Conservation (phyloP, 2,797 vertebrate species). For the Paguma larvata region DNA sequence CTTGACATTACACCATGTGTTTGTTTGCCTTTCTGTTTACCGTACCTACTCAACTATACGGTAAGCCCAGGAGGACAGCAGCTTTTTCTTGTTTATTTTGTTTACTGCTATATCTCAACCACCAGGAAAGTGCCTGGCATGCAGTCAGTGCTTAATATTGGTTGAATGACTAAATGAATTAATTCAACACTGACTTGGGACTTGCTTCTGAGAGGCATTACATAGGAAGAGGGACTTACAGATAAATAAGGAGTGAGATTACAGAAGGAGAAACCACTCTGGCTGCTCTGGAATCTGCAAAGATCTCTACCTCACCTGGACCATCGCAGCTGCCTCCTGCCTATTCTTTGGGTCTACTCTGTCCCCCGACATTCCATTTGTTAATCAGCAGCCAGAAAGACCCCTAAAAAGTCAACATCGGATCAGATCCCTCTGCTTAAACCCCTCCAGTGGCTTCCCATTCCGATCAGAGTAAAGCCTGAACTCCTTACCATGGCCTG, state of each 20-base stretch:
- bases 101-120: conserved; percentile 29
- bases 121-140: conserved; percentile 5
- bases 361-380: not conserved
- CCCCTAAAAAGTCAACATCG: not conserved
- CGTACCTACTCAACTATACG: not conserved
- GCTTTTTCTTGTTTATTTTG: conserved; percentile 10
- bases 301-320: not conserved
- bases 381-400: conserved; percentile 49
- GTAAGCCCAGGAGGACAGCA: not conserved
- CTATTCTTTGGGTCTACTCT: not conserved
- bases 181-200: not conserved
- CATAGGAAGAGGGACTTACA: not conserved
- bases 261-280: not conserved
- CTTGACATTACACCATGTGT: not conserved
- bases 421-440: not conserved
- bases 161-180: not conserved
- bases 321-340: not conserved
- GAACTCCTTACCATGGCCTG: not conserved
- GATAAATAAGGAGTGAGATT: not conserved
- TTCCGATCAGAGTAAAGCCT: not conserved
- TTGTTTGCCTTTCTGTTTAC: conserved; percentile 12
- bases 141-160: not conserved
- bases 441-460: not conserved
- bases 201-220: not conserved
- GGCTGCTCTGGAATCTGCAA: not conserved